phyloP scores from a whole-genome alignment of 37 sponge, comb jelly and placozoan species.

The Geodia barretti region DNA sequence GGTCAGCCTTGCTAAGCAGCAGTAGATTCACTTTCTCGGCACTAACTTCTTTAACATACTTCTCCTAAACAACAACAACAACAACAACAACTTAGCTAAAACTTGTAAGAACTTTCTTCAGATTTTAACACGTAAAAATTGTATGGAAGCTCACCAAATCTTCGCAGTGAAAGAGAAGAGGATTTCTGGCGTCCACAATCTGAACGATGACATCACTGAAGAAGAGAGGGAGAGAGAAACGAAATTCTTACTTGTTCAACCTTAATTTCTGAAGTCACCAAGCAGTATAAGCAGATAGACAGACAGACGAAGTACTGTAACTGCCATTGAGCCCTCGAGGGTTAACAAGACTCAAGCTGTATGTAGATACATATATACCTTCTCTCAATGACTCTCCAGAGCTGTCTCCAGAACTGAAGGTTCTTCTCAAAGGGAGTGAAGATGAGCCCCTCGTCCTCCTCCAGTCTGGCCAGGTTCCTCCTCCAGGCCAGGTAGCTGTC shows the following conservation, averaged over 20 bases:
- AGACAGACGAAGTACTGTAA: no score
- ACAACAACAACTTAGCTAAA: background rate
- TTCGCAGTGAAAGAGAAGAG: conserved; percentile 83
- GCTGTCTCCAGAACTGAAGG: conserved; percentile 80
- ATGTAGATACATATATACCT: conserved; percentile 35
- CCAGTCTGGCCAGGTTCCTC: conserved; percentile 50
- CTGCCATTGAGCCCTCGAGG: no score
- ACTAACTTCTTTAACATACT: conserved; percentile 79
- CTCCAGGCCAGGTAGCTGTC: conserved; percentile 68
- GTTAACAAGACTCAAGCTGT: no score
- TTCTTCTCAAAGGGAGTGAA: conserved; percentile 78
- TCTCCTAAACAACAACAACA: conserved; percentile 43
- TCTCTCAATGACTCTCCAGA: conserved; percentile 83
- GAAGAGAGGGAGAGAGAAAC: background rate
- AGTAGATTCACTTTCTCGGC: conserved; percentile 72
- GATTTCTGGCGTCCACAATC: conserved; percentile 94
- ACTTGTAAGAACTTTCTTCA: background rate
- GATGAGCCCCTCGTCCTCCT: conserved; percentile 69
- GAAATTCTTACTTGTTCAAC: background rate
- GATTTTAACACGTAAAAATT: background rate
- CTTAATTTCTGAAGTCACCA: no score
- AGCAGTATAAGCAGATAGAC: no score
- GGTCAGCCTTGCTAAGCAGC: conserved; percentile 88
- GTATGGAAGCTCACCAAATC: conserved; percentile 64
- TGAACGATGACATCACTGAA: conserved; percentile 90